Evolutionary conservation across 2,113 vertebrate genomes (phyloP).

Genomic region (Onychostruthus taczanowskii): DNA sequence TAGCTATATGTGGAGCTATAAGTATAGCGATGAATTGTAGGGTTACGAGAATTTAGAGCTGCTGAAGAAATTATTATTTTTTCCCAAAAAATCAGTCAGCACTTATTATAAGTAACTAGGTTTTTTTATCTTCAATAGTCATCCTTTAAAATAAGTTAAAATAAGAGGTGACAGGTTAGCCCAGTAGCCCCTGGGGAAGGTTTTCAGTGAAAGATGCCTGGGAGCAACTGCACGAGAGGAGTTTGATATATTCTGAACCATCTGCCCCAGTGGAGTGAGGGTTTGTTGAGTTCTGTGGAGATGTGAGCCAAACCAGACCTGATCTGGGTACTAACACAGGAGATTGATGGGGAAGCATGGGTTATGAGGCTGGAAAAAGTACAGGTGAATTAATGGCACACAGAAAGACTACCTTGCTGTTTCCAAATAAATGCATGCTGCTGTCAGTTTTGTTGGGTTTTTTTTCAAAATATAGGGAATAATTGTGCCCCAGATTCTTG

Average conservation of each 20-base stretch:
- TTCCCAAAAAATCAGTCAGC: neutral
- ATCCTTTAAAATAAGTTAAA: neutral
- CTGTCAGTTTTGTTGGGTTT: neutral
- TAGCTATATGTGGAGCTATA: neutral
- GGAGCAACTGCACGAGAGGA: neutral
- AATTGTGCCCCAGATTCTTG: neutral
- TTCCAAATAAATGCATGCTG: neutral
- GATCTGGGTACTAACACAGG: neutral
- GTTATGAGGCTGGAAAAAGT: neutral
- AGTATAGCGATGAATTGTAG: neutral
- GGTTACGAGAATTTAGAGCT: neutral
- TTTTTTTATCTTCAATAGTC: neutral
- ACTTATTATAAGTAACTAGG: neutral
- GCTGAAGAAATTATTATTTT: neutral
- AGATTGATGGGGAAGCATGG: neutral
- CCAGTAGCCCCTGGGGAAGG: neutral
- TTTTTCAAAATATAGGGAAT: neutral
- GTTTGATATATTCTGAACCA: neutral
- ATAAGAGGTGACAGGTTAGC: neutral
- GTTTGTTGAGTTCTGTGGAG: neutral
- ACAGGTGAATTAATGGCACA: neutral
- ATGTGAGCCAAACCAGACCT: neutral
- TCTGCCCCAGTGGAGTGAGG: fast-evolving
- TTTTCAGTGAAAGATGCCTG: neutral
- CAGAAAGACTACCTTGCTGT: neutral